Evolutionary conservation across 2,113 vertebrate genomes (phyloP), one percentile per base, ranked within the genome.

Genomic region (Sterrhoptilus dennistouni): DNA sequence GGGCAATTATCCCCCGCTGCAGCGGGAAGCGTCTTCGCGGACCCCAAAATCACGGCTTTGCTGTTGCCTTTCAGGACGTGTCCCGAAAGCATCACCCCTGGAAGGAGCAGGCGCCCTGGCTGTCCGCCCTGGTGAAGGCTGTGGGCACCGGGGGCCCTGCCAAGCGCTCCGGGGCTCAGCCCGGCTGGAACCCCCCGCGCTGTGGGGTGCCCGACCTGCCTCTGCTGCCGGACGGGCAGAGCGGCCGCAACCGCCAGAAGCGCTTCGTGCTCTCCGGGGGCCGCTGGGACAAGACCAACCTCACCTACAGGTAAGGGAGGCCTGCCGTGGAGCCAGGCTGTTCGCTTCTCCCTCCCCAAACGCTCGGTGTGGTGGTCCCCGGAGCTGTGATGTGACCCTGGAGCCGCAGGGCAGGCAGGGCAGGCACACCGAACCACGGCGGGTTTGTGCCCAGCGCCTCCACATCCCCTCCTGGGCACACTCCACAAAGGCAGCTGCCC

Each of bases 281-380:
- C 11, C 98, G 98, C 79, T 98, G 98, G 98, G 98, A 99, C 83
- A 99, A 98, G 97, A 98, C 93, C 0, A 97, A 99, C 82, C 98
- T 99, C 95, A 99, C 99, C 45, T 99, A 99, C 98, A 99, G 98
- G 99, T 99, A 98, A 97, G 97, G 91, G 64, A 74, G n/a, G 23
- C 36, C 7, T 0, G 2, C 9, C 18, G 8, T 0, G 2, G 31
- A 5, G 31, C 7, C 75, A 20, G 82, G 31, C 49, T 38, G 3
- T 29, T 28, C 40, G 44, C 6, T 59, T 59, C 63, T 90, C 47
- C 38, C 23, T 57, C 81, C 68, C n/a, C 35, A 11, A 11, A 1
- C 1, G 22, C 57, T 54, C 20, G 2, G 12, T 5, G 19, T 7
- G 14, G 7, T 8, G 78, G 14, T 65, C 28, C 17, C 40, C 2